Evolutionary conservation across 1,140 invertebrate genomes (phyloP).

Genomic region (Lineus longissimus): DNA sequence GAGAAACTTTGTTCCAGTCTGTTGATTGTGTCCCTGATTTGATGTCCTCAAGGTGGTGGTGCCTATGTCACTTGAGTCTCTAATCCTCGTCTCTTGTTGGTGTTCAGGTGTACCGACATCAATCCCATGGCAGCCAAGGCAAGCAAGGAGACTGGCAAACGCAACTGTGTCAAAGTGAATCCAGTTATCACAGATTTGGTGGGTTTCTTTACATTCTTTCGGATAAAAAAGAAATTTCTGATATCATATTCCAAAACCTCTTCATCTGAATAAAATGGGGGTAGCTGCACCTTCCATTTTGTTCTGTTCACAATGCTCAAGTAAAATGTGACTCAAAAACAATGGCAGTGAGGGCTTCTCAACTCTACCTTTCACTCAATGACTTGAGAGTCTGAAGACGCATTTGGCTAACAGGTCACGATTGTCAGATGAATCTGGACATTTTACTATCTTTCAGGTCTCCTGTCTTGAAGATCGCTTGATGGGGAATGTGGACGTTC

Average conservation of each 20-base stretch:
- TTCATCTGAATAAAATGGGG: too few species aligned
- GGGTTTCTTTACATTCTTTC: slow-evolving; percentile 10
- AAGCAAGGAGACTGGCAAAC: slow-evolving; percentile 23
- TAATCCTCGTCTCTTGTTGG: too few species aligned
- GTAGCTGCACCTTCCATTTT: too few species aligned
- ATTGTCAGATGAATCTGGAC: too few species aligned
- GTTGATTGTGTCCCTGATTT: too few species aligned
- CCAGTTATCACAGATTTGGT: slow-evolving; percentile 39
- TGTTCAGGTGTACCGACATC: slow-evolving; percentile 39
- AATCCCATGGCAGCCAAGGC: slow-evolving; percentile 30
- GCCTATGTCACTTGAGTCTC: not conserved
- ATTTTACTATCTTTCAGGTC: slow-evolving; percentile 29
- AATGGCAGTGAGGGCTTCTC: too few species aligned
- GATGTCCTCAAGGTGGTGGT: not conserved
- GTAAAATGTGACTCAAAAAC: too few species aligned
- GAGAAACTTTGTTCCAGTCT: too few species aligned
- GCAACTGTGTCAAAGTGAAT: slow-evolving; percentile 28
- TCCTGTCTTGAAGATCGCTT: slow-evolving; percentile 44
- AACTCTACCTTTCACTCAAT: too few species aligned
- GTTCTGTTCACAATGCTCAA: too few species aligned
- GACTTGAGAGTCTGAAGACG: too few species aligned
- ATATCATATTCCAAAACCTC: not conserved
- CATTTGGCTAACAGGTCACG: too few species aligned
- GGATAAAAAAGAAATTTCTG: not conserved
- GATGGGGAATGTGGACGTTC: slow-evolving; percentile 64